Evolutionary conservation across 1,140 invertebrate genomes (phyloP), one percentile per base, ranked within the genome.

Genomic region (Pogonomyrmex californicus): DNA sequence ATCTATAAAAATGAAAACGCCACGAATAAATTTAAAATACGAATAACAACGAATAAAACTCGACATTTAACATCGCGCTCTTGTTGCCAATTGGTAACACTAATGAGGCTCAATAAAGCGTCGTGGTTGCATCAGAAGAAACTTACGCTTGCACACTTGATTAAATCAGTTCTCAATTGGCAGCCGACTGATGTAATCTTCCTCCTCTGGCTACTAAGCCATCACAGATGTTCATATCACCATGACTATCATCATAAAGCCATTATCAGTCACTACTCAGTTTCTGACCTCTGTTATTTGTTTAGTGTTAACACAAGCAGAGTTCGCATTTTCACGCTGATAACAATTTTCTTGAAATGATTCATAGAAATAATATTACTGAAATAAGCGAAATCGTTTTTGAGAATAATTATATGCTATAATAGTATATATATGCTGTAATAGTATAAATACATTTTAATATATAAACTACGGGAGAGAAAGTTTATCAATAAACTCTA

Each of bases 181-280:
- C 9, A 77, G 60, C 60, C 47, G 87, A 71, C 91, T 92, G 91
- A 92, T 90, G 91, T 91, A 92, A 92, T 91, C 65, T 81, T 79
- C 44, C 33, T 85, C 41, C 14, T 33, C n/a, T 86, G 9, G 10
- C 7, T 23, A 17, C 71, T 86, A 91, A 91, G 85, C 85, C 49
- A 56, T 60, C 51, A 47, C 36, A 77, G 4, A 62, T 6, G 33
- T 38, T 30, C 10, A 33, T 70, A 56, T 75, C 47, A 78, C 76
- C 41, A 30, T 60, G 73, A 75, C 47, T 58, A 10, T 73, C 38
- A 82, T 82, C 10, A 60, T 60, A 1, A 1, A 9, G 60, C 87
- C 47, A 68, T 60, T 86, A 89, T 81, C 68, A 33, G 68, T 63
- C 33, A 60, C 33, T 47, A 17, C 51, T 66, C 23, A 33, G 10